Base-by-base conservation (phyloP, 2,888 invertebrate genomes). In the Folsomia candida region DNA sequence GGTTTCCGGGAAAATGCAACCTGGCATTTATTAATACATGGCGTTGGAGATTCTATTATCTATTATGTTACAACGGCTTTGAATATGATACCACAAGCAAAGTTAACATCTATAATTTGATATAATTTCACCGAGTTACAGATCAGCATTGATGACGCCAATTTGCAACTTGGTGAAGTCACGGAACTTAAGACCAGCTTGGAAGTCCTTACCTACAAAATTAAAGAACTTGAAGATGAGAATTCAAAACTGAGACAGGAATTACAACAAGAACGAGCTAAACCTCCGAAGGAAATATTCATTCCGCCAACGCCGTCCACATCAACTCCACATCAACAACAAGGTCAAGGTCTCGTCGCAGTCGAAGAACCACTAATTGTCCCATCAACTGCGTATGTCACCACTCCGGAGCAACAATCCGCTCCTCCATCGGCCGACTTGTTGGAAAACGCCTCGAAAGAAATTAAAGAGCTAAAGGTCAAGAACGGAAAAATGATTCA, bases 401-500 rank as follows among this genome's bases (percentile, higher is more conserved):
- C 70, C 2, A 70, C 62, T 54, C 54, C 24, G 2, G 20, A 4
- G 9, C 25, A 54, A 27, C 54, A 22, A 6, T 20, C 18, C 9
- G 18, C 14, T 2, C 6, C 6, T 11, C 6, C 22, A 25, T 9
- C 24, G 6, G 47, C 37, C 2, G 67, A 51, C 4, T 37, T 61
- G 27, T 22, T 29, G 9, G 28, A 63, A 22, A 83, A 84, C 59
- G 82, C 89, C 24, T 84, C 86, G 70, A 85, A 87, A 68, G 90
- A 91, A 78, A 85, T 90, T 9, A 87, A 88, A 75, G 84, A 87
- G 28, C 84, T 87, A 72, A 89, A 91, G 82, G 83, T 88, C 0
- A 92, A 92, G 82, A 88, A 89, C 29, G 87, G 88, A 1, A 94
- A 92, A 84, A 86, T 93, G 76, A 85, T 94, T 78, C 90, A 91